Percentiles rank a stretch among this genome's conserved stretches.
Evolutionary conservation across 2,888 invertebrate genomes (phyloP).

Genomic region (Pyrrhosoma nymphula): DNA sequence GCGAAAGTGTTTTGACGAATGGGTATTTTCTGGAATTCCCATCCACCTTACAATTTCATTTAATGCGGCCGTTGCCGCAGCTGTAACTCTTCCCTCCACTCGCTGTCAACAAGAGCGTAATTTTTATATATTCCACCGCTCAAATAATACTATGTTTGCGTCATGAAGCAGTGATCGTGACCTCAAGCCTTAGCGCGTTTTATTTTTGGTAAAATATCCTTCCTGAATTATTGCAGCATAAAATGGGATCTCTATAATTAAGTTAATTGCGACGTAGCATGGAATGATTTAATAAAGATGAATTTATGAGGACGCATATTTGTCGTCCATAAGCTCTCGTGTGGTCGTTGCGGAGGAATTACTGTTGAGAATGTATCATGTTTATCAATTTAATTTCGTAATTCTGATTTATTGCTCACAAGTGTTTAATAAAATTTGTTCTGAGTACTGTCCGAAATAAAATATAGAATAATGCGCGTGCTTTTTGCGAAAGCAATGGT

Average conservation of each 20-base stretch:
- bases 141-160: constrained; percentile 10
- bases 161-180: neutral
- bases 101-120: neutral
- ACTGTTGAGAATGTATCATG: neutral
- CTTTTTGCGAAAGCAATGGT: too few species aligned
- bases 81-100: neutral
- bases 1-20: constrained; percentile 65
- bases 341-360: neutral
- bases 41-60: neutral
- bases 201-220: neutral
- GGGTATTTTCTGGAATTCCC: constrained; percentile 42
- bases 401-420: neutral
- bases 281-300: constrained; percentile 12
- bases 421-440: constrained; percentile 10
- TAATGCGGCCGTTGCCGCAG: constrained; percentile 23
- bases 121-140: neutral
- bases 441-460: neutral
- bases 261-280: neutral
- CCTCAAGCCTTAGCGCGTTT: neutral
- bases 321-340: neutral
- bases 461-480: neutral
- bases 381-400: constrained; percentile 5
- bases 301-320: neutral
- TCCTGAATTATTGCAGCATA: neutral
- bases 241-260: constrained; percentile 14